These are phyloP conservation scores for Enteromius treurensis DNA, from an alignment of 2,797 vertebrate species.

Conservation along the genomic window DNA sequence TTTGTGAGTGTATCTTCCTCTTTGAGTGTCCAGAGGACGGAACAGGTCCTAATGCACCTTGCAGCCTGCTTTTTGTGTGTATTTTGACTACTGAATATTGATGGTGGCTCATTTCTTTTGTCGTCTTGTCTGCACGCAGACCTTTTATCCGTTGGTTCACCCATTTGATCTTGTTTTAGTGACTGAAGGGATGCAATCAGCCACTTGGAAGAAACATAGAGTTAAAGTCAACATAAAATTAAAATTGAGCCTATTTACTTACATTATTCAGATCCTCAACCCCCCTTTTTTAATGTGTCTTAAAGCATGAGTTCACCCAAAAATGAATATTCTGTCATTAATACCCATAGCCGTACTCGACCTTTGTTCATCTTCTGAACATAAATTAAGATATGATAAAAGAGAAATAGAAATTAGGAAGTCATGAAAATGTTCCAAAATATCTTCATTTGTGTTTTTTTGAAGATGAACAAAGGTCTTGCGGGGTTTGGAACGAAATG, in stretches of 20 bases:
- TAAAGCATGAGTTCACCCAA: neutral
- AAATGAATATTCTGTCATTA: neutral
- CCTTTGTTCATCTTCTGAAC: no score
- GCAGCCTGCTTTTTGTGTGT: constrained; percentile 28
- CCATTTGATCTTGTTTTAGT: constrained; percentile 55
- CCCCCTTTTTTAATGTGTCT: neutral
- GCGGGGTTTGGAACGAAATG: neutral
- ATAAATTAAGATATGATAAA: no score
- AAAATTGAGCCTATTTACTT: neutral
- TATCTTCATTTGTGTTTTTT: neutral
- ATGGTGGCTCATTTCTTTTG: constrained; percentile 35
- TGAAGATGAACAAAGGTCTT: neutral
- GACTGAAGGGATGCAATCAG: constrained; percentile 42
- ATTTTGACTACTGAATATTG: constrained; percentile 47
- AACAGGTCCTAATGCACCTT: constrained; percentile 44
- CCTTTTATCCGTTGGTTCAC: constrained; percentile 49
- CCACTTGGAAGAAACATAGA: neutral
- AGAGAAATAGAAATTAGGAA: no score
- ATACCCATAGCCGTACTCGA: no score
- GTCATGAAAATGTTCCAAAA: neutral
- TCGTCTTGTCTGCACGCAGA: constrained; percentile 39
- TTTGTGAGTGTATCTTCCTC: constrained; percentile 37
- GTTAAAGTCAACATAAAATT: constrained; percentile 6
- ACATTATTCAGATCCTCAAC: neutral
- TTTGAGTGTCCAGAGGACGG: constrained; percentile 32